Evolutionary conservation across 2,888 invertebrate species (phyloP), one percentile per base, ranked within the genome.

Genomic region (Melanargia galathea): DNA sequence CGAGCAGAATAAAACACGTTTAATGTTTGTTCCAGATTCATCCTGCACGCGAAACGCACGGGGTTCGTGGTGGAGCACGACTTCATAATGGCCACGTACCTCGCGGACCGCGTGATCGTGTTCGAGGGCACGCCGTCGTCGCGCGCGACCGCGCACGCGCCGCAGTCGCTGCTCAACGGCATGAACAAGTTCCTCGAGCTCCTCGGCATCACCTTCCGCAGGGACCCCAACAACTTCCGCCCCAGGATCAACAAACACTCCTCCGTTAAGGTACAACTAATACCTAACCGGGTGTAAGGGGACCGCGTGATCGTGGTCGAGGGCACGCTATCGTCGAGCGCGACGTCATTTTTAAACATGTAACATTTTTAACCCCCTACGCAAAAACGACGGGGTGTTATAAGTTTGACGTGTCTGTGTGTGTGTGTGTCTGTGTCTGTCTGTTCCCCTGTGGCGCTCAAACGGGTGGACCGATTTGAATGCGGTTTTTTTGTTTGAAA

Each of bases 41-140:
- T 99, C 83, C 93, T 99, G 48, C 99, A 99, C 80, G 98, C 99
- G 0, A 99, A 99, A 92, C 98, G 99, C 86, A 99, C 99, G 7
- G 99, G 99, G 11, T 99, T 99, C 84, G 96, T 99, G 16, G 99
- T 99, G 1, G 99, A 99, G 94, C 99, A 99, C 95, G 99, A 99
- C 92, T 99, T 99, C 86, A 99, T 99, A 72, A 99, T 99, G 99
- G 99, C 99, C 16, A 99, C 99, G 0, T 99, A 99, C 86, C 93
- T 98, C 68, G 98, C 99, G 0, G 99, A 99, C 86, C 94, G 99
- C 48, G 99, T 99, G 2, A 98, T 99, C 72, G 99, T 99, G 55
- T 99, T 99, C 84, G 99, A 99, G 80, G 99, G 99, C 54, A 91
- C 92, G 48, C 99, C 99, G 0, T 98, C 99, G 0, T 93, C 98